Evolutionary conservation across 2,113 vertebrate species (phyloP), one percentile per base, ranked within the genome.

Genomic region (Atherinomorus stipes): DNA sequence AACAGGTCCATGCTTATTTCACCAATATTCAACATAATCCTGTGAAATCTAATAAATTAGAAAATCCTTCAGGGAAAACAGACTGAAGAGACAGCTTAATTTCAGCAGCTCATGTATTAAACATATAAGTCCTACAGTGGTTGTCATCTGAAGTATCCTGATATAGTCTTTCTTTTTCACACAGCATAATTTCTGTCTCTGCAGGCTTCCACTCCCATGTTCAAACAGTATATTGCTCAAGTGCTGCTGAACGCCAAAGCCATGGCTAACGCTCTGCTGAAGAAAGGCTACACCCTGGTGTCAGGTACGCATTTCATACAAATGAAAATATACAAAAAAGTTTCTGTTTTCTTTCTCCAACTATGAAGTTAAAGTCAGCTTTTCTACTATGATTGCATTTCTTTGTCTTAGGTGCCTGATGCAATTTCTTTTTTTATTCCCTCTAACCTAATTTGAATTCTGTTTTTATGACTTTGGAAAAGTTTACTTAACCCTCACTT

Each of bases 241-340:
- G 94, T 97, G 51, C 77, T 98, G 85, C 95, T 90, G 80, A 98
- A 98, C 0, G 92, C 96, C 21, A 95, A 93, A 75, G 91, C 95
- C 85, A 97, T 98, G 96, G 96, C 96, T 0, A 86, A 93, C 0
- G 94, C 95, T 0, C 90, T 98, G 87, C 93, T 97, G 13, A 91
- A 94, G 83, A 94, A 90, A 0, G 95, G 95, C 2, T 98, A 95
- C 86, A 96, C 95, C 0, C 84, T 98, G 57, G 96, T 98, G 56
- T 98, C 97, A 77, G 96, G 96, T 97, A 76, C 22, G 9, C 0
- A 50, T 49, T 57, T 76, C 9, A 40, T 28, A 22, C 11, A 54
- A 53, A 51, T 61, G 16, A 60, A 31, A 40, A 42, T 34, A 22
- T 0, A 4, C 0, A 23, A 64, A 57, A 25, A 34, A 37, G 11